phyloP scores from a whole-genome alignment of 2,888 invertebrate species.

The Apodemia arnacis region DNA sequence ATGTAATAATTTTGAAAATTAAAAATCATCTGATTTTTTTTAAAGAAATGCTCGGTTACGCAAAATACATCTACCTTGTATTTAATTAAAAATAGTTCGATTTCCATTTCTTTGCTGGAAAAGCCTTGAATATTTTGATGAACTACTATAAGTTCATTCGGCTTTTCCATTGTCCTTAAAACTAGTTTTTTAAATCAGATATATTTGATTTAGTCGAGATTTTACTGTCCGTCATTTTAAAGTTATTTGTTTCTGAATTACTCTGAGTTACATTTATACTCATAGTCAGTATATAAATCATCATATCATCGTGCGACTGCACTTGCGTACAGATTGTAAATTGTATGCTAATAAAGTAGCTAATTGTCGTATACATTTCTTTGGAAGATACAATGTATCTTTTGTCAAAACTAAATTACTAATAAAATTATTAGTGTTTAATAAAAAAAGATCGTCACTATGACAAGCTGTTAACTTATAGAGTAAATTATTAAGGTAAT shows the following conservation, averaged over 20 bases:
- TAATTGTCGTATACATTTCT: not conserved
- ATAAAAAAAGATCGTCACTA: not conserved
- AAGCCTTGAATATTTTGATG: not conserved
- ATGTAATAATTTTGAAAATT: not conserved
- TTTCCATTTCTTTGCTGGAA: not conserved
- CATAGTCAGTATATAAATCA: not conserved
- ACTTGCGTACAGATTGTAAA: not conserved
- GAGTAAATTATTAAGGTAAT: not conserved
- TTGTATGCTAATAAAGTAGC: not conserved
- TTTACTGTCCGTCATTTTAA: not conserved
- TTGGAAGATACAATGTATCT: too few relatives aligned
- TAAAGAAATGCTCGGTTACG: not conserved
- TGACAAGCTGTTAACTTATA: not conserved
- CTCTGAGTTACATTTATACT: not conserved
- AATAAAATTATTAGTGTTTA: too few relatives aligned
- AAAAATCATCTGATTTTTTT: not conserved
- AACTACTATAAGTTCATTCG: not conserved
- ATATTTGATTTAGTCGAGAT: not conserved
- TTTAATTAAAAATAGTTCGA: not conserved
- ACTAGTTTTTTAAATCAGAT: not conserved
- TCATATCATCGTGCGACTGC: not conserved
- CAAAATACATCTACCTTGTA: not conserved
- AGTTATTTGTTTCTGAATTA: not conserved
- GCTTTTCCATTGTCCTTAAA: not conserved
- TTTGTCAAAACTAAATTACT: too few relatives aligned